These are phyloP conservation scores for Porites lutea DNA, from an alignment of 64 coral and sea anemone species.

Conservation along the genomic window DNA sequence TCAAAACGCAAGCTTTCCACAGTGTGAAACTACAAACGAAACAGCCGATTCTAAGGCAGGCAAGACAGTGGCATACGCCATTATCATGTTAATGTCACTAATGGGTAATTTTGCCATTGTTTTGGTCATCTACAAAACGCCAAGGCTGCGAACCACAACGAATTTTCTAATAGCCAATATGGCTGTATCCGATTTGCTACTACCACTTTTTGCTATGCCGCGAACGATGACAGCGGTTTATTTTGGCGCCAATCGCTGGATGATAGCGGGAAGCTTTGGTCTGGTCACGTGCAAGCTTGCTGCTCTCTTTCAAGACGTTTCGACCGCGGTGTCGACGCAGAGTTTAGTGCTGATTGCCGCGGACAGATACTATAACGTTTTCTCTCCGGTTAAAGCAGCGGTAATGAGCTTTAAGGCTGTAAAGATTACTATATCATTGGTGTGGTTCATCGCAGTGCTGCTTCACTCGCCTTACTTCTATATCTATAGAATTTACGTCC, in stretches of 20 bases:
- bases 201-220: constrained; percentile 54
- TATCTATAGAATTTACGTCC: not conserved
- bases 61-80: constrained; percentile 42
- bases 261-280: constrained; percentile 34
- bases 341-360: constrained; percentile 53
- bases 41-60: not conserved
- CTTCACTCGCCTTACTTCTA: constrained; percentile 54
- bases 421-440: not conserved
- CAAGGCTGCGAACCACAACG: constrained; percentile 41
- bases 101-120: constrained; percentile 55
- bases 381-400: constrained; percentile 49
- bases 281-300: constrained; percentile 47
- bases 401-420: constrained; percentile 30
- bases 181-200: constrained; percentile 53
- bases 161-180: constrained; percentile 69
- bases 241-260: constrained; percentile 39
- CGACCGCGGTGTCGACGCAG: constrained; percentile 38
- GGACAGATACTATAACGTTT: constrained; percentile 53
- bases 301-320: constrained; percentile 54
- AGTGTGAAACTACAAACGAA: not conserved
- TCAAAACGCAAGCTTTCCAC: not conserved
- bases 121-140: constrained; percentile 51
- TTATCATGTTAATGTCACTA: constrained; percentile 52
- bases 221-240: constrained; percentile 27
- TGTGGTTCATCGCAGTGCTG: constrained; percentile 23